Conservation (phyloP, 2,797 vertebrate genomes). For the Hipposideros larvatus region DNA sequence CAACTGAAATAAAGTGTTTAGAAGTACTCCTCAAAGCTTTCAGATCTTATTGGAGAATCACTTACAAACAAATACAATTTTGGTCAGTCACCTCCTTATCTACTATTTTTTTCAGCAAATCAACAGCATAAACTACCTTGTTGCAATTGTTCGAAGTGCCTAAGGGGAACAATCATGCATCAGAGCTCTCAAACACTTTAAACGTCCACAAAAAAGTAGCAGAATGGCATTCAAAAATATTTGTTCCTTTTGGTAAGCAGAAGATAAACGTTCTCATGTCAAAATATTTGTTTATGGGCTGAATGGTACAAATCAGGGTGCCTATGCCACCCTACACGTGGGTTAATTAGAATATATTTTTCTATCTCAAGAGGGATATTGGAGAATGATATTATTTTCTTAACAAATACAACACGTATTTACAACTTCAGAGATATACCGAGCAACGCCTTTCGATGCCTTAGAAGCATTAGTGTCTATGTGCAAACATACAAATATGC, state of each 20-base stretch:
- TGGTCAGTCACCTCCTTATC: neutral
- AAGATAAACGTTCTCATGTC: constrained; percentile 49
- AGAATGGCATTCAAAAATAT: constrained; percentile 52
- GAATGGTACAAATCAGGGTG: constrained; percentile 49
- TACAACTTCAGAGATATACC: neutral
- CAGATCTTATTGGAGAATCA: neutral
- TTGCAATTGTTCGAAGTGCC: constrained; percentile 12
- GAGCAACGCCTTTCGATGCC: neutral
- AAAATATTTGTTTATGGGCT: constrained; percentile 58
- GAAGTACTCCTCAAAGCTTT: neutral
- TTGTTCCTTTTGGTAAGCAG: constrained; percentile 63
- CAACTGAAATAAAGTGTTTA: constrained; percentile 36
- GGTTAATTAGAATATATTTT: neutral
- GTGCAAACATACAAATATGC: neutral
- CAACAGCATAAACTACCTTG: constrained; percentile 63
- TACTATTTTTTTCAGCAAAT: constrained; percentile 48
- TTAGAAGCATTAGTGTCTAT: neutral
- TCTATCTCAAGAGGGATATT: neutral
- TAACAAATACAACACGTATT: neutral
- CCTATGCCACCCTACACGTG: accelerated
- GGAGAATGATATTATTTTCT: neutral
- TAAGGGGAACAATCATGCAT: constrained; percentile 70
- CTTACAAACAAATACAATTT: neutral
- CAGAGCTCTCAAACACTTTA: constrained; percentile 66
- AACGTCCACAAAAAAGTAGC: constrained; percentile 42